phyloP scores from a whole-genome alignment of 2,113 vertebrate species.

The Hipposideros armiger region DNA sequence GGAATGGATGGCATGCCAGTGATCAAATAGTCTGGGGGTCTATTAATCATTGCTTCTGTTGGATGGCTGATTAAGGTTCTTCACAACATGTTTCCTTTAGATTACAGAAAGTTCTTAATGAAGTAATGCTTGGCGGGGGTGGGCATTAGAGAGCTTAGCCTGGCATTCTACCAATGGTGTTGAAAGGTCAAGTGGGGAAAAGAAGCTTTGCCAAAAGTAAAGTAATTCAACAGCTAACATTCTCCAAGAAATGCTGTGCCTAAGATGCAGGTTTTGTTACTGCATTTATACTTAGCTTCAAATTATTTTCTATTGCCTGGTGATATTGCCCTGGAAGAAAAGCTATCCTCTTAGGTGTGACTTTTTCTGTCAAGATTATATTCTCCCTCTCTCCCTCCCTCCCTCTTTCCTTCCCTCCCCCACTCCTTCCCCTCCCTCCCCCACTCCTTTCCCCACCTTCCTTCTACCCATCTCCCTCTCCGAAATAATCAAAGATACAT shows the following conservation, averaged over 20 bases:
- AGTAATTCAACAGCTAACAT: background rate
- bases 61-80: conserved; percentile 36
- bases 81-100: conserved; percentile 64
- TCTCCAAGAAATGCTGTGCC: conserved; percentile 7
- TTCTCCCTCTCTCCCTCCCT: background rate
- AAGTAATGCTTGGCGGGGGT: background rate
- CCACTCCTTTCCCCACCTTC: too few species aligned
- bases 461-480: background rate
- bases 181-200: conserved; percentile 19
- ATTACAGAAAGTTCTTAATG: conserved; percentile 60
- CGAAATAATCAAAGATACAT: background rate
- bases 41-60: conserved; percentile 55
- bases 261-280: background rate
- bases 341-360: background rate
- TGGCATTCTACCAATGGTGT: conserved; percentile 17
- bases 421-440: background rate
- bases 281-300: conserved; percentile 51
- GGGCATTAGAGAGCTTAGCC: background rate
- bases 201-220: conserved; percentile 53
- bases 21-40: conserved; percentile 21
- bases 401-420: background rate
- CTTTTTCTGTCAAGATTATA: background rate
- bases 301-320: background rate
- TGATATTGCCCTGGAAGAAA: background rate
- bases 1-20: background rate